Base-by-base conservation (phyloP, 2,797 vertebrate species). In the Chaenodraco wilsoni region DNA sequence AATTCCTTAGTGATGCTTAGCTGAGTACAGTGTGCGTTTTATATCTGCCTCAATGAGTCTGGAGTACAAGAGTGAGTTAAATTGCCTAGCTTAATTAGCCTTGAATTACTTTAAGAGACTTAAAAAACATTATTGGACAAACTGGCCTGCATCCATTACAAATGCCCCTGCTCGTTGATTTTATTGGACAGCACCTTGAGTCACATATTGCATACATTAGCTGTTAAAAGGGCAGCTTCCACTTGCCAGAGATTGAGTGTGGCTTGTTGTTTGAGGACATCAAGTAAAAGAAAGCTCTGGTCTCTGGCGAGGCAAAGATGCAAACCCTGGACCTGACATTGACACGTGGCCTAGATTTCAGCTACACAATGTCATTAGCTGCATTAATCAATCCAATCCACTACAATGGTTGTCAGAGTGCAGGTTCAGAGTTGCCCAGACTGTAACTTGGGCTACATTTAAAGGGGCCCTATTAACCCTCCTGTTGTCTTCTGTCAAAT, bases 71-170 rank as follows among this genome's bases (percentile, higher is more conserved):
- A 68, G 60, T 37, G 48, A 68, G 59, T 75, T 72, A 52, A 74
- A 73, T 81, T 58, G 54, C 33, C 63, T 51, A 3, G 55, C 65
- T 67, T 78, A 74, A 80, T 83, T 78, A 57, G 54, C 48, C 44
- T 71, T 57, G 49, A 84, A 78, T 85, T 73, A 83, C 81, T 75
- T 60, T 76, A 74, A 72, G 61, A 81, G 66, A 69, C 54, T 79
- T 72, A 75, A 66, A 80, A 74, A 83, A 74, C 72, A 72, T 67
- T 66, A 83, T 54, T 76, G 78, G 58, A 75, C 51, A 72, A 84
- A 86, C 27, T 82, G 72, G 80, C 67, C 74, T 64, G 68, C 44
- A 69, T 74, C 76, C 54, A 81, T 84, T 81, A 84, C 82, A 80
- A 82, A 84, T 69, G 19, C 44, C 33, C 33, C 33, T 37, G 33